These are phyloP conservation scores for Serranus cabrilla DNA, from an alignment of 2,797 vertebrate genomes.

Conservation along the genomic window DNA sequence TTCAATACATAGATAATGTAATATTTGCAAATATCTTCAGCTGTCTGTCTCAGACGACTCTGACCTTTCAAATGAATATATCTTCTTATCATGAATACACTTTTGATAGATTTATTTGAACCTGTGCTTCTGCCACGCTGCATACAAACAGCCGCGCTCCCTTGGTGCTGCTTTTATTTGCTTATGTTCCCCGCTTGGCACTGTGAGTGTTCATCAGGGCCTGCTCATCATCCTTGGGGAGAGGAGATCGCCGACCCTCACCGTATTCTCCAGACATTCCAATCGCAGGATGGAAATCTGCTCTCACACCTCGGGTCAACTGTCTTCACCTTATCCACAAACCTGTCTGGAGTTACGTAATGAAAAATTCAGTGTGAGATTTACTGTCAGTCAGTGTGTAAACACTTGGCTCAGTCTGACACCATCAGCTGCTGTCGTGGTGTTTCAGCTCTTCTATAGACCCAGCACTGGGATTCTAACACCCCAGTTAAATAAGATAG, in stretches of 20 bases:
- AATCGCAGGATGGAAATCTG: slow-evolving; percentile 27
- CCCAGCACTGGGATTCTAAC: not conserved
- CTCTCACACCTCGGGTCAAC: slow-evolving; percentile 36
- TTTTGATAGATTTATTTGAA: slow-evolving; percentile 57
- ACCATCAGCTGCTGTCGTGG: not conserved
- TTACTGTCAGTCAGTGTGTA: not conserved
- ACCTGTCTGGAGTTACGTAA: slow-evolving; percentile 32
- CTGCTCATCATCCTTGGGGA: slow-evolving; percentile 35
- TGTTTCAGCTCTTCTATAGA: not conserved
- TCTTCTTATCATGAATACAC: slow-evolving; percentile 48
- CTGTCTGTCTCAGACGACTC: slow-evolving; percentile 37
- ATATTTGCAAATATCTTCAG: slow-evolving; percentile 42
- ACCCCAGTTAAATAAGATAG: not conserved
- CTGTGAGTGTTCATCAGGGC: slow-evolving; percentile 24
- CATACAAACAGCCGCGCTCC: slow-evolving; percentile 31
- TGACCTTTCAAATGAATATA: slow-evolving; percentile 61
- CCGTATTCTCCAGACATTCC: not conserved
- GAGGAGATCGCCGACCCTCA: slow-evolving; percentile 26
- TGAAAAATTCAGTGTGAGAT: slow-evolving; percentile 12
- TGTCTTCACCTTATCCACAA: slow-evolving; percentile 25
- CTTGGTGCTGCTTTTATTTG: slow-evolving; percentile 29
- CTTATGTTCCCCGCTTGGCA: not conserved
- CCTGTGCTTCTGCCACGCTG: slow-evolving; percentile 15
- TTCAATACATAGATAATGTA: slow-evolving; percentile 40
- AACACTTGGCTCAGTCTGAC: too few species aligned